Evolutionary conservation across 2,113 vertebrate genomes (phyloP).

Genomic region (Mustela lutreola): DNA sequence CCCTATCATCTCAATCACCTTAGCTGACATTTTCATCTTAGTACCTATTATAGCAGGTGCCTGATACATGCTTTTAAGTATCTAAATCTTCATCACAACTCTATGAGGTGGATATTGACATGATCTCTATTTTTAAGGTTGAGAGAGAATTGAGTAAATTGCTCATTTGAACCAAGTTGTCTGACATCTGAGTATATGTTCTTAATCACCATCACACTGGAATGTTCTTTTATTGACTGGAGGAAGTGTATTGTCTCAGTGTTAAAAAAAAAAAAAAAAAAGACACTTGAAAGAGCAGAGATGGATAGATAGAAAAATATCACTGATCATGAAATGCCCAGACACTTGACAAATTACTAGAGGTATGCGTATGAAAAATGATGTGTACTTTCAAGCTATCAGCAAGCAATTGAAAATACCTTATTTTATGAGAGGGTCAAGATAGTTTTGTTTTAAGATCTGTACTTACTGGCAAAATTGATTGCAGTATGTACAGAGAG

Average conservation of each 20-base stretch:
- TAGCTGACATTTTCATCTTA: neutral
- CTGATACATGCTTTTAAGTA: neutral
- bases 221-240: neutral
- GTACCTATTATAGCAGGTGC: neutral
- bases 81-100: neutral
- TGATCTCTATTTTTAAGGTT: neutral
- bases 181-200: neutral
- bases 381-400: conserved; percentile 69
- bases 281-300: conserved; percentile 46
- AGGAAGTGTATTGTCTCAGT: conserved; percentile 47
- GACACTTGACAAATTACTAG: conserved; percentile 65
- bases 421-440: conserved; percentile 73
- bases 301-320: neutral
- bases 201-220: neutral
- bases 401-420: conserved; percentile 77
- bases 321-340: conserved; percentile 67
- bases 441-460: conserved; percentile 82
- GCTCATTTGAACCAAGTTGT: neutral
- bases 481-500: conserved; percentile 57
- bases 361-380: conserved; percentile 47
- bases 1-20: neutral
- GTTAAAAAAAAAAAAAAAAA: neutral
- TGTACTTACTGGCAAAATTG: conserved; percentile 71
- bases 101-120: neutral
- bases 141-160: neutral